Evolutionary conservation across 2,888 invertebrate species (phyloP).

Genomic region (Strigamia maritima): DNA sequence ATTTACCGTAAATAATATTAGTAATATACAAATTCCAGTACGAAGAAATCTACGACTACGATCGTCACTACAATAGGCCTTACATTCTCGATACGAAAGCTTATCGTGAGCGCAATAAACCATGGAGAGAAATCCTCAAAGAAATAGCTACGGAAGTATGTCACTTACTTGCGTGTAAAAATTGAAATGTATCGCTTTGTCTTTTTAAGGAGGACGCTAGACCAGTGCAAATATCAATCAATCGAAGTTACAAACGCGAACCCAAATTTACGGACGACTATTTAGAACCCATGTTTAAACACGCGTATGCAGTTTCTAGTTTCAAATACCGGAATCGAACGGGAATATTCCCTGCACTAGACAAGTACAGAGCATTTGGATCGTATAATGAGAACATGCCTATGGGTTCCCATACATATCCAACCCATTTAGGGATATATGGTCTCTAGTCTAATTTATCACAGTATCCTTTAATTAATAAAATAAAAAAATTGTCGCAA

Average conservation of each 20-base stretch:
- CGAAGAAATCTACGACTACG: not conserved
- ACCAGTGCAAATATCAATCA: not conserved
- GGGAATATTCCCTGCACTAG: not conserved
- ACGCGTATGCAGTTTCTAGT: not conserved
- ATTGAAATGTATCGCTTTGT: not conserved
- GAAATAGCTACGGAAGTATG: not conserved
- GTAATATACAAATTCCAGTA: not conserved
- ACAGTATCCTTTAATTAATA: conserved; percentile 18
- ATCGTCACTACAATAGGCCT: not conserved
- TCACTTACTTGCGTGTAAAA: not conserved
- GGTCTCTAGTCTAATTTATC: not conserved
- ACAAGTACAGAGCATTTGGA: not conserved
- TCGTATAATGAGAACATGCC: conserved; percentile 2
- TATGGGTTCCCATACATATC: not conserved
- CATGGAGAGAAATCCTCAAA: not conserved
- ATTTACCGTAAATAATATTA: not conserved
- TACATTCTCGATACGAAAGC: not conserved
- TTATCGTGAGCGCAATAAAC: not conserved
- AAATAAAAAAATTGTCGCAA: not conserved
- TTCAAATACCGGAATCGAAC: not conserved
- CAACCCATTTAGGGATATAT: not conserved
- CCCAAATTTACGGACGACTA: not conserved
- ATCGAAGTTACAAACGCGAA: not conserved
- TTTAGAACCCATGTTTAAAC: not conserved
- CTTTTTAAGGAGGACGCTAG: not conserved